Evolutionary conservation across 2,888 invertebrate genomes (phyloP), one percentile per base, ranked within the genome.

Genomic region (Synergus umbraculus): DNA sequence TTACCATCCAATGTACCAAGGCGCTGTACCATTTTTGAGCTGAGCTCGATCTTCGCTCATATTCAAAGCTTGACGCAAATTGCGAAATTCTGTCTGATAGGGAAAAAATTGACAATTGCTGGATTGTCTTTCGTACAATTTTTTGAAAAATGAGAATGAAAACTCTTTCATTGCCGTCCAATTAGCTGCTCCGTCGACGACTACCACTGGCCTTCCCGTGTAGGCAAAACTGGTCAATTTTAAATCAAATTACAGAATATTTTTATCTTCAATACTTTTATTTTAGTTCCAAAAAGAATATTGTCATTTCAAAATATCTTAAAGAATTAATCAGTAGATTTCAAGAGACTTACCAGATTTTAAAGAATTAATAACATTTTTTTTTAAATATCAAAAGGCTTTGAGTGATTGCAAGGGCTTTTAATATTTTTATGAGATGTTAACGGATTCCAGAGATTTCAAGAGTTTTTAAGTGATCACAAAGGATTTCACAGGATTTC

Each of bases 91-190:
- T 0, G 98, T 98, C 92, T 97, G 95, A 92, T 99, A 99, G 0
- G 98, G 97, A 90, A 99, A 97, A 92, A 98, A 99, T 92, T 98
- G 98, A 87, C 98, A 99, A 84, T 96, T 95, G 78, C 87, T 89
- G 9, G 87, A 81, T 77, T 86, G 87, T 0, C 86, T 93, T 46
- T 93, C 93, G 92, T 98, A 98, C 78, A 97, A 93, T 7, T 95
- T 93, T 84, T 96, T 96, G 92, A 99, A 97, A 92, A 97, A 98
- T 82, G 95, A 93, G 89, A 97, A 98, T 84, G 96, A 94, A 92
- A 98, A 98, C 82, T 94, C 94, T 82, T 94, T 89, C 18, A 95
- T 92, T 0, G 98, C 98, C 49, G 95, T 95, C 98, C 98, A 98
- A 84, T 95, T 95, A 9, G 86, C 89, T 22, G 96, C 96, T 0